Evolutionary conservation across 2,797 vertebrate genomes (phyloP).

Genomic region (Acrocephalus scirpaceus): DNA sequence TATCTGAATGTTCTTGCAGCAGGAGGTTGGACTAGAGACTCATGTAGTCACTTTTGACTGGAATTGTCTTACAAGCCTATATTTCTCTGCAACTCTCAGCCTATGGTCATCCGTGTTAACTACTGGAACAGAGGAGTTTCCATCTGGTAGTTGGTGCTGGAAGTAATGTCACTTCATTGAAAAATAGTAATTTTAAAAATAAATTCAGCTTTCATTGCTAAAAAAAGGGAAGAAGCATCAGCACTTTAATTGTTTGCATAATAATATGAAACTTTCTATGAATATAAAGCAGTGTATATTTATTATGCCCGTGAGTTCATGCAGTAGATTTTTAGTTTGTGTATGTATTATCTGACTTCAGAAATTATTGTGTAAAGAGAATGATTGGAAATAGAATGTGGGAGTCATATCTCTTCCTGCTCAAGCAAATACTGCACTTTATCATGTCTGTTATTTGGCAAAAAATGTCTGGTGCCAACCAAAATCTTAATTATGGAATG

Average conservation of each 20-base stretch:
- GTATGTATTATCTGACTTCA: neutral
- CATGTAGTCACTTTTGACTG: neutral
- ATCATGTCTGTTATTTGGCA: neutral
- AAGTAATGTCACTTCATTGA: neutral
- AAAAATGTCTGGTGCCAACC: neutral
- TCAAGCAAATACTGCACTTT: neutral
- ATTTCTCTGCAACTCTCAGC: neutral
- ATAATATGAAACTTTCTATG: neutral
- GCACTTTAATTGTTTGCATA: neutral
- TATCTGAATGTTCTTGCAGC: neutral
- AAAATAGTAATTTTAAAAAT: neutral
- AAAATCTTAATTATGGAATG: neutral
- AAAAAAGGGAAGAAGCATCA: neutral
- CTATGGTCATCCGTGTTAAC: neutral
- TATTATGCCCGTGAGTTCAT: neutral
- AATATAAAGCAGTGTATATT: neutral
- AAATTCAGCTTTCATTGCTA: neutral
- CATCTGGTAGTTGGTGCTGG: neutral
- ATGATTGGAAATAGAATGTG: neutral
- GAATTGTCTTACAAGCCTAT: neutral
- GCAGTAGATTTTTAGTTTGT: neutral
- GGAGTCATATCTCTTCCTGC: fast-evolving
- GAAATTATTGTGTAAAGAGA: neutral
- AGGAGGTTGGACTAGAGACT: neutral
- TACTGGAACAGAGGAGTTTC: neutral